Evolutionary conservation across 2,113 vertebrate species (phyloP).

Genomic region (Chloropsis cyanopogon): DNA sequence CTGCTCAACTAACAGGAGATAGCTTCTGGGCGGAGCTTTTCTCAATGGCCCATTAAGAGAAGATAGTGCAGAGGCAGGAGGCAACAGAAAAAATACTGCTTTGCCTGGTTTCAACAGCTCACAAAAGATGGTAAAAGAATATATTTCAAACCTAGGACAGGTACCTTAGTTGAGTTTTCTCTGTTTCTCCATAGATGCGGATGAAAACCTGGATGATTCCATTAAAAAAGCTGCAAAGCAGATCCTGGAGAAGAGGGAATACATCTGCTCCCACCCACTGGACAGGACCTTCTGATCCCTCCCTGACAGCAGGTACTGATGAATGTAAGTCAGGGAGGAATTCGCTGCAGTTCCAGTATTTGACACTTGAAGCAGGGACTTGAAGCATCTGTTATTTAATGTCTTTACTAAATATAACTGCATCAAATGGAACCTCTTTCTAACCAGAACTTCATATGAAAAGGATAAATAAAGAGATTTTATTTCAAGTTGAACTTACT

Average conservation of each 20-base stretch:
- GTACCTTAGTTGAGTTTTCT: not conserved
- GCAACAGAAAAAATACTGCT: no score
- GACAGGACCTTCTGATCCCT: constrained; percentile 81
- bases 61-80: no score
- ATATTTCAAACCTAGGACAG: no score
- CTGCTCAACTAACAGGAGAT: no score
- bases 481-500: not conserved
- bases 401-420: not conserved
- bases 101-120: no score
- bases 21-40: no score
- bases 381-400: not conserved
- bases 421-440: not conserved
- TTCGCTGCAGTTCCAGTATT: not conserved
- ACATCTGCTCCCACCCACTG: constrained; percentile 88
- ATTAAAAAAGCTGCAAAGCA: constrained; percentile 88
- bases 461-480: not conserved
- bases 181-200: constrained; percentile 71
- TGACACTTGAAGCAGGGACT: not conserved
- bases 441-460: not conserved
- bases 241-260: constrained; percentile 84
- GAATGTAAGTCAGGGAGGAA: not conserved
- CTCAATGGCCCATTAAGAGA: no score
- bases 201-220: constrained; percentile 86
- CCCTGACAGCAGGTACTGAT: not conserved
- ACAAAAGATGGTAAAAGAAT: no score